Evolutionary conservation across 2,888 invertebrate species (phyloP), one percentile per base, ranked within the genome.

Genomic region (Oxyteleia sp.): DNA sequence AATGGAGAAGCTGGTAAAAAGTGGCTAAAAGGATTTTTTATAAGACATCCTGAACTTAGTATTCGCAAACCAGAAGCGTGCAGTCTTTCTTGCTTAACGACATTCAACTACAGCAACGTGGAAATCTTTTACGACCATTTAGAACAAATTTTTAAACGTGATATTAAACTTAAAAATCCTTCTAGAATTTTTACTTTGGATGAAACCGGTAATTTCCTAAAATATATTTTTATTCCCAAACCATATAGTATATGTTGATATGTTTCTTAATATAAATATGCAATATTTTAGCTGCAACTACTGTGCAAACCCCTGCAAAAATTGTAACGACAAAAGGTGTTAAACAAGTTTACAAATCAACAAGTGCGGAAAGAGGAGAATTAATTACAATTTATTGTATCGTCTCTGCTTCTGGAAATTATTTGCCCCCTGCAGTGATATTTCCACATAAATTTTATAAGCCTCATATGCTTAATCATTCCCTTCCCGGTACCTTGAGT

Each of bases 281-380:
- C 26, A 26, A 41, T 41, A 41, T 41, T 41, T 41, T 32, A 18
- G 57, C 35, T 0, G 45, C 63, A 26, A 66, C 66, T 3, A 94
- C 92, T 10, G 93, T 93, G 1, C 92, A 92, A 74, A 91, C 87
- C 69, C 88, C 90, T 15, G 68, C 84, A 18, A 90, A 90, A 80
- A 88, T 92, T 74, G 64, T 92, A 74, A 90, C 92, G 47, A 63
- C 85, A 16, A 93, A 88, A 80, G 92, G 92, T 3, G 81, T 87
- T 15, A 93, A 93, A 66, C 93, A 93, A 87, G 90, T 94, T 49
- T 92, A 90, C 15, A 72, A 87, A 59, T 71, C 92, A n/a, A 92
- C 91, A n/a, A 92, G 91, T 69, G 92, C 91, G 41, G 92, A 93
- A 74, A 86, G 91, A 74, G 92, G 92, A 26, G 86, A 87, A 20